A percentile compares a stretch with the other conserved stretches of the same genome.
These are phyloP conservation scores for Cricetomys ansorgei DNA, from an alignment of 2,113 vertebrate genomes.

Conservation along the genomic window DNA sequence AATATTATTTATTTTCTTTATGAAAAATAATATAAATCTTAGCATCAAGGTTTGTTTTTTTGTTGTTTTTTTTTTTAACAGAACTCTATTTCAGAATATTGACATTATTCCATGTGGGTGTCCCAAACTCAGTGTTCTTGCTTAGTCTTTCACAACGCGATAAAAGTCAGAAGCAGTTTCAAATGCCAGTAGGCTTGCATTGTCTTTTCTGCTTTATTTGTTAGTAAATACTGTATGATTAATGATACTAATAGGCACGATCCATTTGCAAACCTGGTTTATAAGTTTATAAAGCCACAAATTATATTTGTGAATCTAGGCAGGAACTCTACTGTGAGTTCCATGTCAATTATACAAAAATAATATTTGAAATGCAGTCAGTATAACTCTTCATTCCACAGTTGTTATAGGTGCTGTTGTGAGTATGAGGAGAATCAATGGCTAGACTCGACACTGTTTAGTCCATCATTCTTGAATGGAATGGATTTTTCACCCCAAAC, in stretches of 20 bases:
- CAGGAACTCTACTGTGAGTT: neutral
- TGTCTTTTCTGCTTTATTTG: neutral
- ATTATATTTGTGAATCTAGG: neutral
- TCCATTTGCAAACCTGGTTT: neutral
- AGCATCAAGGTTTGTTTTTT: neutral
- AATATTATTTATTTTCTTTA: neutral
- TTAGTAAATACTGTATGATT: neutral
- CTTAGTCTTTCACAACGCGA: neutral
- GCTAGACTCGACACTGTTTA: too few species aligned
- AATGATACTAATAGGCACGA: neutral
- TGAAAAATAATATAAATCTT: neutral
- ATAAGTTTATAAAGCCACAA: constrained; percentile 18
- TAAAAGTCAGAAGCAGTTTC: neutral
- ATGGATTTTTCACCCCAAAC: neutral
- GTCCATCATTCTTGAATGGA: neutral
- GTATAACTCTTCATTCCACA: neutral
- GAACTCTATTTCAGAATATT: neutral
- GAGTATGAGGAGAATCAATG: neutral
- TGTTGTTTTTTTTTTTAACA: too few species aligned
- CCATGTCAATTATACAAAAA: too few species aligned
- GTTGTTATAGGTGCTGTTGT: neutral
- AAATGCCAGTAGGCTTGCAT: neutral
- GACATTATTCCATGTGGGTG: neutral
- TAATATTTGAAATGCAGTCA: too few species aligned
- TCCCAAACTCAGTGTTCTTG: neutral